These are phyloP conservation scores for Cephonodes hylas DNA, from an alignment of 2,888 invertebrate genomes.

Conservation along the genomic window DNA sequence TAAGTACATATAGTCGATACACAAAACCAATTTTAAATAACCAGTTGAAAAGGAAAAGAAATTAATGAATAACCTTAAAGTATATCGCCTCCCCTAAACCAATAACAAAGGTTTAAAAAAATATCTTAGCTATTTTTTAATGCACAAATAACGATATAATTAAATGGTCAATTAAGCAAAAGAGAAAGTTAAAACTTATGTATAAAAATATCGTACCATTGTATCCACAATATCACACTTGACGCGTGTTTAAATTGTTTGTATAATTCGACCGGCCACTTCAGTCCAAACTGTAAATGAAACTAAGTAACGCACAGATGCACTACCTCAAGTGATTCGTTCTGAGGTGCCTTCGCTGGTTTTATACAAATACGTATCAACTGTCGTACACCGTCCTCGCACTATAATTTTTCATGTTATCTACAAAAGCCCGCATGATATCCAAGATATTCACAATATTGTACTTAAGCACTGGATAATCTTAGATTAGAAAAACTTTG, in stretches of 20 bases:
- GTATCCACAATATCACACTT: constrained; percentile 11
- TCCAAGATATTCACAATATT: neutral
- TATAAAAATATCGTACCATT: constrained; percentile 5
- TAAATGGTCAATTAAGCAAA: neutral
- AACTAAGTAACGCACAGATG: constrained; percentile 28
- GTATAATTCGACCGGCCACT: neutral
- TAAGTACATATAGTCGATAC: too few species aligned
- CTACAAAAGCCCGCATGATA: constrained; percentile 20
- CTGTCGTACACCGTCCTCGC: constrained; percentile 23
- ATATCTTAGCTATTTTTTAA: too few species aligned
- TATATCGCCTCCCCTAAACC: too few species aligned
- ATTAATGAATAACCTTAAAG: too few species aligned
- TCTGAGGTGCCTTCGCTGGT: constrained; percentile 29
- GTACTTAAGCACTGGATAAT: neutral
- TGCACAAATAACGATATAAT: too few species aligned
- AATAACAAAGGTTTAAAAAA: too few species aligned
- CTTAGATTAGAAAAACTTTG: neutral
- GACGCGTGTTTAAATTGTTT: neutral
- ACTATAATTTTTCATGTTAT: constrained; percentile 32
- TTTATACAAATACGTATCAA: constrained; percentile 55
- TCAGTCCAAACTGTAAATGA: neutral
- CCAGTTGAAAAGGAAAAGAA: too few species aligned
- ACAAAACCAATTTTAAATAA: too few species aligned
- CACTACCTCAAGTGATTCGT: constrained; percentile 40
- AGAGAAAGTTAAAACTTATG: neutral